Base-by-base conservation (phyloP, 2,113 vertebrate genomes). In the Paratilapia polleni region DNA sequence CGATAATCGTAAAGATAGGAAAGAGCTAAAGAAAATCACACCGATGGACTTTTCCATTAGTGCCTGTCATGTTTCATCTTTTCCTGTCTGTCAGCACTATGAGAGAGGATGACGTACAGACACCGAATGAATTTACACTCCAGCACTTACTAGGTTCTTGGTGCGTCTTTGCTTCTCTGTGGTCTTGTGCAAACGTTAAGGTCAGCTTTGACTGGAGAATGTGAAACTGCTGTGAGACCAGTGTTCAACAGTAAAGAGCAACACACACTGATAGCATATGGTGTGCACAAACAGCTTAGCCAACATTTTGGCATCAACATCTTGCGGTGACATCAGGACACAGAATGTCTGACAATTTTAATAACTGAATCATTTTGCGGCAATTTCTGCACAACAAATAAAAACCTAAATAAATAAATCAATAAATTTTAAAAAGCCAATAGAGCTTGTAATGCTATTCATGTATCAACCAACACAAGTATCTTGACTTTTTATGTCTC, bases 21-120 rank as follows among this genome's bases (percentile, higher is more conserved):
- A 31, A 22, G 12, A 28, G 31, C 4, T 3, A 24, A 20, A 52
- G 36, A 73, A 52, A 81, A 84, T 61, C 24, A 20, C 78, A 81
- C 77, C 54, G 34, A 70, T 4, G 8, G 12, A 66, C 56, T 84
- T 79, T 84, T 73, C 75, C 70, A 66, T 83, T 74, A 85, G 79
- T 3, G 17, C 13, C 74, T 54, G 80, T 70, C 77, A 38, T 60
- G 41, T 81, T 22, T 8, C 54, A 52, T 88, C 43, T 74, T 43
- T 61, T 34, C 77, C 68, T 17, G 13, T 80, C 15, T 80, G 76
- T 57, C 79, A 31, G 73, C 12, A 26, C 38, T 62, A 49, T 68
- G 60, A 68, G 41, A 47, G 8, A 54, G 9, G 60, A 7, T 1
- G 9, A 62, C 24, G 60, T 59, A 63, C 59, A 57, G 49, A 77